Conservation (phyloP, 2,888 invertebrate genomes). For the Sisyra terminalis region DNA sequence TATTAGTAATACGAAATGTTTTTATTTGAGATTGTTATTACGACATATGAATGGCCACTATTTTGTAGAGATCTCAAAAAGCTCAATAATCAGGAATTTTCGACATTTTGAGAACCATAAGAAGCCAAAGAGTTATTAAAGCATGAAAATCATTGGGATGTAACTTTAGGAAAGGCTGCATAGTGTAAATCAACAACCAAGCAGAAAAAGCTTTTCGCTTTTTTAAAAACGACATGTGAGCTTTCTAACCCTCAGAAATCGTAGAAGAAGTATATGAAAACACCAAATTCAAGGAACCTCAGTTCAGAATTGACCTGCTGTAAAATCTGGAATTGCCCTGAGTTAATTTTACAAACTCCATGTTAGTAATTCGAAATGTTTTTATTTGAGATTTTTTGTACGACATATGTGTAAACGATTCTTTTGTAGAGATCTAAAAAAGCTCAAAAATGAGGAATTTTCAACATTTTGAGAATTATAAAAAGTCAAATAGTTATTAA, state of each 20-base stretch:
- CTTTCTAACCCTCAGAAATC: too few relatives aligned
- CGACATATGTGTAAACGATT: constrained; percentile 10
- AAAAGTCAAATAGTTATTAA: constrained; percentile 17
- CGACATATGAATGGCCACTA: constrained; percentile 11
- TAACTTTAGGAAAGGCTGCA: constrained; percentile 17
- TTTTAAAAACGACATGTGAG: too few relatives aligned
- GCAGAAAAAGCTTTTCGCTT: too few relatives aligned
- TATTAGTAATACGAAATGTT: constrained; percentile 15
- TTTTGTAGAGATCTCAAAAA: neutral
- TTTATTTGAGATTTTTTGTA: constrained; percentile 13
- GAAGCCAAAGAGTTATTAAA: constrained; percentile 18
- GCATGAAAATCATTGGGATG: constrained; percentile 19
- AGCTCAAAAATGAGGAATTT: neutral
- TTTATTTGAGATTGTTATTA: constrained; percentile 13
- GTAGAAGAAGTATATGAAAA: constrained; percentile 3
- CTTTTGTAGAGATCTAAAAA: neutral
- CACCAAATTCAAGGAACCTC: constrained; percentile 14
- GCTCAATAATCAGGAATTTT: neutral
- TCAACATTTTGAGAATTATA: constrained; percentile 18
- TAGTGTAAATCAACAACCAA: neutral
- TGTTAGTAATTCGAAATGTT: constrained; percentile 15
- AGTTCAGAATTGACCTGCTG: constrained; percentile 12
- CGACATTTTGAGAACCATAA: constrained; percentile 19
- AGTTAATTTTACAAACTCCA: constrained; percentile 15
- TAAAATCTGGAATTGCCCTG: constrained; percentile 13